Evolutionary conservation across 2,113 vertebrate genomes (phyloP).

Genomic region (Ptilonorhynchus violaceus): DNA sequence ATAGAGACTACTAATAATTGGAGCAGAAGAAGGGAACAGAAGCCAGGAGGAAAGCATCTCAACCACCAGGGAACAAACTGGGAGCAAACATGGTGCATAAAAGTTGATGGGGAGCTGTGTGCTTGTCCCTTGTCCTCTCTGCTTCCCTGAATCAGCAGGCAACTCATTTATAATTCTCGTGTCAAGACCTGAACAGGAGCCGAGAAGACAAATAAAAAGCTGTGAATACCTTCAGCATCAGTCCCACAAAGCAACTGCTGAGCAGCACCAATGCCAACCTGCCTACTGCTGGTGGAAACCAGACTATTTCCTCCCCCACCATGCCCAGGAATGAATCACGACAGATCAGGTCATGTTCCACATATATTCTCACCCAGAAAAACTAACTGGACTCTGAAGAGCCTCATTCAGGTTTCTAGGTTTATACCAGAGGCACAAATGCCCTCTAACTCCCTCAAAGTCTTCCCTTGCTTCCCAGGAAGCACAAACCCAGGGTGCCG

Average conservation of each 20-base stretch:
- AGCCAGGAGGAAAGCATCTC: not conserved
- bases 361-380: not conserved
- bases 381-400: not conserved
- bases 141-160: not conserved
- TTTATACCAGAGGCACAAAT: not conserved
- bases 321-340: rapidly evolving
- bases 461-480: not conserved
- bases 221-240: not conserved
- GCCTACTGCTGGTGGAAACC: not conserved
- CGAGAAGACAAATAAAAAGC: not conserved
- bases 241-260: not conserved
- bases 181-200: not conserved
- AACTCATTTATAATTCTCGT: not conserved
- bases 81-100: not conserved
- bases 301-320: rapidly evolving
- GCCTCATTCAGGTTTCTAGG: not conserved
- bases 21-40: not conserved
- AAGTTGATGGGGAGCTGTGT: not conserved
- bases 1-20: not conserved
- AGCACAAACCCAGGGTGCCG: conserved; percentile 4
- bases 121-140: not conserved
- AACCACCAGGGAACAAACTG: not conserved
- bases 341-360: not conserved
- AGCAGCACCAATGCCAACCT: not conserved
- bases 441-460: conserved; percentile 21